Conservation (phyloP, 2,113 vertebrate genomes). For the Ceyx margarethae region DNA sequence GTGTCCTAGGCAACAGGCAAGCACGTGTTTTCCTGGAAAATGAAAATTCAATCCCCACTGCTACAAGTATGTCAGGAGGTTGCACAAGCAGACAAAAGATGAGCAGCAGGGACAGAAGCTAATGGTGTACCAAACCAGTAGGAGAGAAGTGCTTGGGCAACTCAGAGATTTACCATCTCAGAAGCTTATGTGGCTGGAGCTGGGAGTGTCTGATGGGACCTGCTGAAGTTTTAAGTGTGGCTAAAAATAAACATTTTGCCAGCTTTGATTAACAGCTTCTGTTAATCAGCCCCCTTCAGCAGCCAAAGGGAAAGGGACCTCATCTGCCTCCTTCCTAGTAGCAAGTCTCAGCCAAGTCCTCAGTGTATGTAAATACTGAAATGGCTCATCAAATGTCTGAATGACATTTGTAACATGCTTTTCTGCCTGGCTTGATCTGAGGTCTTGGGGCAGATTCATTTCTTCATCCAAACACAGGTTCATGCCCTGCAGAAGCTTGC, state of each 20-base stretch:
- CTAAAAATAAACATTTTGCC: background rate
- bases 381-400: fast-evolving
- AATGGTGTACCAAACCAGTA: background rate
- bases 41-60: background rate
- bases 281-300: background rate
- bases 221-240: background rate
- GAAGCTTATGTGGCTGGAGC: background rate
- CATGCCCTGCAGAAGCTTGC: background rate
- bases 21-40: background rate
- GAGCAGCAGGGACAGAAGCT: background rate
- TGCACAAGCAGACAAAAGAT: background rate
- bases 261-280: background rate
- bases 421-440: background rate
- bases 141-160: background rate
- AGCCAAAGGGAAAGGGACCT: background rate
- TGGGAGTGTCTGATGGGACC: background rate
- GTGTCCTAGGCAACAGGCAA: background rate
- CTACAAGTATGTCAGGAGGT: background rate
- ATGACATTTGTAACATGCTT: background rate
- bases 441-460: background rate
- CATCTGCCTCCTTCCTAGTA: background rate
- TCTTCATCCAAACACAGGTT: background rate
- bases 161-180: background rate
- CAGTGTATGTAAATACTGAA: background rate
- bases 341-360: background rate